Evolutionary conservation across 2,888 invertebrate species (phyloP).

Genomic region (Phorcus lineatus): DNA sequence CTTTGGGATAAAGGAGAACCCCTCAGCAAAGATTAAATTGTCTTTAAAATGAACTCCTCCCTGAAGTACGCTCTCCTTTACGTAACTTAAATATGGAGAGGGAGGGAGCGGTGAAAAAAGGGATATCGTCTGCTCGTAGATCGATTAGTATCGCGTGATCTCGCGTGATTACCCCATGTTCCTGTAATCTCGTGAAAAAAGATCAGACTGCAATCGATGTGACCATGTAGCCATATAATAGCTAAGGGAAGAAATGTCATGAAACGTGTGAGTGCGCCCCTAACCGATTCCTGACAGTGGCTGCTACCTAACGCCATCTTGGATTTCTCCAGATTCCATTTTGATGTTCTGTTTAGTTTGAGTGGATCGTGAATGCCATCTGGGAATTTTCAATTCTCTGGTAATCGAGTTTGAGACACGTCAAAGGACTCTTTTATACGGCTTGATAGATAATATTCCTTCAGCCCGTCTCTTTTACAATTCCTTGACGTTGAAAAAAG

Average conservation of each 20-base stretch:
- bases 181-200: slow-evolving; percentile 15
- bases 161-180: slow-evolving; percentile 8
- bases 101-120: not conserved
- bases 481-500: not conserved
- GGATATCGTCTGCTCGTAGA: slow-evolving; percentile 13
- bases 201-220: slow-evolving; percentile 16
- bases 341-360: not conserved
- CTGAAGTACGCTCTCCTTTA: not conserved
- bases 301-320: slow-evolving; percentile 14
- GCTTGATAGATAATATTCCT: slow-evolving; percentile 6
- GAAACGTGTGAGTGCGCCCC: not conserved
- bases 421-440: slow-evolving; percentile 15
- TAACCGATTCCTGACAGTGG: not conserved
- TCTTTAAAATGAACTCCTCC: slow-evolving; percentile 17
- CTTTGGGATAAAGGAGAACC: slow-evolving; percentile 11
- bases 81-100: not conserved
- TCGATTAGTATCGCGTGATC: slow-evolving; percentile 25
- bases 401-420: not conserved
- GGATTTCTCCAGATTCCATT: not conserved
- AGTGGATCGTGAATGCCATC: not conserved
- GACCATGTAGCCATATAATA: not conserved
- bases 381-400: slow-evolving; percentile 10
- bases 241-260: not conserved
- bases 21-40: slow-evolving; percentile 16
- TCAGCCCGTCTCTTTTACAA: not conserved